A percentile compares a stretch with the other conserved stretches of the same genome.
These are phyloP conservation scores for Rhyzopertha dominica DNA, from an alignment of 1,140 invertebrate genomes.

Conservation along the genomic window DNA sequence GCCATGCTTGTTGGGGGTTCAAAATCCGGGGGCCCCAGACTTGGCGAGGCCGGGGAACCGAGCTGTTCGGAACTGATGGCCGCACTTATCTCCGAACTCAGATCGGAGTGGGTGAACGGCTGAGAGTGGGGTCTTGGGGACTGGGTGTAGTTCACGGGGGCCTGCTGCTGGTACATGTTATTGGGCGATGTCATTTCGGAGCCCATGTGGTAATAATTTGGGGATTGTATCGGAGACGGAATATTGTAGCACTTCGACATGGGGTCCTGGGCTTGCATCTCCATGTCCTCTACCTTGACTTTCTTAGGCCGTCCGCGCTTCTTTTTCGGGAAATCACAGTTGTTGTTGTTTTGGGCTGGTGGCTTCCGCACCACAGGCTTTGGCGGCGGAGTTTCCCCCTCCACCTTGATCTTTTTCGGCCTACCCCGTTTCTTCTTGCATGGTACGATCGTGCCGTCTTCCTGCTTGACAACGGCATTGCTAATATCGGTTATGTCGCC, in stretches of 20 bases:
- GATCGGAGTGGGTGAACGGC: constrained; percentile 65
- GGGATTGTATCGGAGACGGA: constrained; percentile 49
- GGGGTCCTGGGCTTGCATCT: constrained; percentile 30
- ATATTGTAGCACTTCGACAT: constrained; percentile 55
- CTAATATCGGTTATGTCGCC: constrained; percentile 46
- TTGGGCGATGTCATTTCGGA: constrained; percentile 40
- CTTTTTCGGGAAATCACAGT: constrained; percentile 67
- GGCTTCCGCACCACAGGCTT: constrained; percentile 54
- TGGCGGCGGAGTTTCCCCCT: constrained; percentile 56
- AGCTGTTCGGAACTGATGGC: constrained; percentile 68
- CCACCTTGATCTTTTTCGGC: constrained; percentile 80
- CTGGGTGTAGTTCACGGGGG: constrained; percentile 43
- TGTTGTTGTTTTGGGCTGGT: constrained; percentile 43
- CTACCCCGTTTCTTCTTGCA: constrained; percentile 84
- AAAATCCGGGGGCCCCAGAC: constrained; percentile 68
- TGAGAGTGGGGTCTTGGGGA: constrained; percentile 53
- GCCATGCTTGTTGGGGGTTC: constrained; percentile 64
- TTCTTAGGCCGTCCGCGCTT: constrained; percentile 82
- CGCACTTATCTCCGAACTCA: constrained; percentile 71
- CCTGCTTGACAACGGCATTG: constrained; percentile 49
- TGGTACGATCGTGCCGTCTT: constrained; percentile 59
- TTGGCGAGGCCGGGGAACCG: constrained; percentile 59
- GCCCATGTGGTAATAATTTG: constrained; percentile 46
- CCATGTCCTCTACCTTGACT: constrained; percentile 54
- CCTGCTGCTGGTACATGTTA: constrained; percentile 43